These are phyloP conservation scores for Hystrix cristata DNA, from an alignment of 2,113 vertebrate genomes.

Conservation along the genomic window DNA sequence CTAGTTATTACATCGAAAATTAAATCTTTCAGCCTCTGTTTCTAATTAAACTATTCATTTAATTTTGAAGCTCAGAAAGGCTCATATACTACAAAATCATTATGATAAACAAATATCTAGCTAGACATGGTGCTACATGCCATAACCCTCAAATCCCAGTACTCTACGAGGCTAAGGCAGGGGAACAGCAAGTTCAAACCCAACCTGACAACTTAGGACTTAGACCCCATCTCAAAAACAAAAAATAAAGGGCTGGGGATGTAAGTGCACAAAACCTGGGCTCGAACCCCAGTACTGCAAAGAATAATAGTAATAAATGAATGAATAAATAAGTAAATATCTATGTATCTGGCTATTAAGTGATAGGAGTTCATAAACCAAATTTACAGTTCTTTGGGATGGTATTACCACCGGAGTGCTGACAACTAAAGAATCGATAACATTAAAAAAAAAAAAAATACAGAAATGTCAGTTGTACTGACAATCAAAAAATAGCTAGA, in stretches of 20 bases:
- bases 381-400: background rate
- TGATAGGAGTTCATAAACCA: background rate
- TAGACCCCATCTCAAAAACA: background rate
- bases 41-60: conserved; percentile 6
- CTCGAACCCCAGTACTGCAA: background rate
- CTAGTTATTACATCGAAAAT: background rate
- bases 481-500: background rate
- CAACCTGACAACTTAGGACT: background rate
- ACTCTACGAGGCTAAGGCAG: background rate
- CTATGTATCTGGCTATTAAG: background rate
- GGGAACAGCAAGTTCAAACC: background rate
- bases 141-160: background rate
- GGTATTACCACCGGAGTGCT: background rate
- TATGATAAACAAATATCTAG: background rate
- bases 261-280: background rate
- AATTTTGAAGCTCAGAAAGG: background rate
- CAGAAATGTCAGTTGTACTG: background rate
- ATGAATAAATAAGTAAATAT: background rate
- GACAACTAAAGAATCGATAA: background rate
- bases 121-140: background rate
- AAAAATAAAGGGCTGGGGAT: background rate
- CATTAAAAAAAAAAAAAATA: background rate
- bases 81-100: background rate
- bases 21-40: background rate
- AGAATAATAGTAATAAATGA: too few relatives aligned